Evolutionary conservation across 2,888 invertebrate genomes (phyloP), one percentile per base, ranked within the genome.

Genomic region (Leucophenga montana): DNA sequence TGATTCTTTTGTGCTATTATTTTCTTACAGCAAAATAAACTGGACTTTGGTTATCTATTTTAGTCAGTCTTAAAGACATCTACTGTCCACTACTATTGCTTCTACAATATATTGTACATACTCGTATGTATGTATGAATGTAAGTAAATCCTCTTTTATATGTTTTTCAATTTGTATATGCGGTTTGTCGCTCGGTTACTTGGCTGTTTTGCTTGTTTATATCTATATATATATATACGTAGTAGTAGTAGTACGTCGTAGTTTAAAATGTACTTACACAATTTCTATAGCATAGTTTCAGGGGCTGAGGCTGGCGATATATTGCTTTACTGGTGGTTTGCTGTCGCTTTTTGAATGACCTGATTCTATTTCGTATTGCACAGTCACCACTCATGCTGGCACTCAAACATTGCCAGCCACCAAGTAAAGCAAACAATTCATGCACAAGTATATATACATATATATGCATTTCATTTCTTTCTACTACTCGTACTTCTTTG

Each of bases 181-280:
- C 16, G 27, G 27, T 27, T 27, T 27, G 27, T 48, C 16, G 14
- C 13, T 48, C 16, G 14, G 16, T 16, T 48, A 1, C 13, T 48
- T 48, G 14, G n/a, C 14, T 48, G 14, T 5, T 13, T 48, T 48
- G 14, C n/a, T 13, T 48, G 14, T 13, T 48, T n/a, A 13, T 16
- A 48, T 16, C 14, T 13, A 8, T 16, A 2, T 27, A 2, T 27
- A 27, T 27, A 4, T 27, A 27, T n/a, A 18, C 20, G 14, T 5
- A 20, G 0, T 18, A 8, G 50, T 50, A 11, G 50, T 50, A 11
- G 9, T 16, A 6, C 18, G 20, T 4, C 9, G 16, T 16, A 57
- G 69, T 57, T 27, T n/a, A 27, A 65, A 65, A 66, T 66, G 70
- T 77, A 76, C 77, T 77, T 77, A 72, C 78, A 66, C 69, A 70